A percentile compares a stretch with the other conserved stretches of the same genome.
phyloP scores from a whole-genome alignment of 2,797 vertebrate genomes.

The Pteronotus mesoamericanus region DNA sequence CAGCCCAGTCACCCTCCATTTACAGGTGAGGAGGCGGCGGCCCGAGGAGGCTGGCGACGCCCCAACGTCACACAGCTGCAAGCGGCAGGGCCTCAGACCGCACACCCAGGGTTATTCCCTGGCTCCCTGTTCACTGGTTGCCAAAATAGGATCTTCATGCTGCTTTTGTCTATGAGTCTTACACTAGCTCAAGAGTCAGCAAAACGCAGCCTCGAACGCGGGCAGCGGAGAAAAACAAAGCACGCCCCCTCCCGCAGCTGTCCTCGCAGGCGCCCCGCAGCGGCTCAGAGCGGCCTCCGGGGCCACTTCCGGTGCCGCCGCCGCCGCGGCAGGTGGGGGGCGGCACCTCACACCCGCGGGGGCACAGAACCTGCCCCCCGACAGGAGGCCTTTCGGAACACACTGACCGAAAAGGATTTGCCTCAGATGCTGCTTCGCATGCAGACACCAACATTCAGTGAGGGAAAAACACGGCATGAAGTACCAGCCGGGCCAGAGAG shows the following conservation, averaged over 20 bases:
- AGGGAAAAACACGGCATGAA: background rate
- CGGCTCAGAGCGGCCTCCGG: too few species aligned
- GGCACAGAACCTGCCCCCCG: background rate
- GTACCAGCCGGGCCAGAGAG: background rate
- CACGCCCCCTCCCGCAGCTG: background rate
- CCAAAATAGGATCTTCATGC: background rate
- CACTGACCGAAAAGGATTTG: background rate
- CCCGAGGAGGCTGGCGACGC: too few species aligned
- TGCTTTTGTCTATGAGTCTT: background rate
- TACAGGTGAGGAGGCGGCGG: background rate
- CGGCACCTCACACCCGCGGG: too few species aligned
- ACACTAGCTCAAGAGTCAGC: background rate
- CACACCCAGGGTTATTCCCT: rapidly evolving
- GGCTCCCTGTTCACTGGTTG: background rate
- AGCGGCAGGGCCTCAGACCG: background rate
- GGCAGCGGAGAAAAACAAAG: background rate
- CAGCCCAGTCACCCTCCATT: background rate
- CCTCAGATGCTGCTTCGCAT: background rate
- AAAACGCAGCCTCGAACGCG: background rate
- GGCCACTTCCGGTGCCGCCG: too few species aligned
- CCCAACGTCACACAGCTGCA: too few species aligned
- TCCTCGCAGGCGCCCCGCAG: rapidly evolving
- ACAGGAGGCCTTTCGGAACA: background rate
- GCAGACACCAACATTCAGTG: background rate
- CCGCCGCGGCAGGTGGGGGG: too few species aligned